These are phyloP conservation scores for Dicerorhinus sumatrensis DNA, from an alignment of 2,113 vertebrate genomes.

Conservation along the genomic window DNA sequence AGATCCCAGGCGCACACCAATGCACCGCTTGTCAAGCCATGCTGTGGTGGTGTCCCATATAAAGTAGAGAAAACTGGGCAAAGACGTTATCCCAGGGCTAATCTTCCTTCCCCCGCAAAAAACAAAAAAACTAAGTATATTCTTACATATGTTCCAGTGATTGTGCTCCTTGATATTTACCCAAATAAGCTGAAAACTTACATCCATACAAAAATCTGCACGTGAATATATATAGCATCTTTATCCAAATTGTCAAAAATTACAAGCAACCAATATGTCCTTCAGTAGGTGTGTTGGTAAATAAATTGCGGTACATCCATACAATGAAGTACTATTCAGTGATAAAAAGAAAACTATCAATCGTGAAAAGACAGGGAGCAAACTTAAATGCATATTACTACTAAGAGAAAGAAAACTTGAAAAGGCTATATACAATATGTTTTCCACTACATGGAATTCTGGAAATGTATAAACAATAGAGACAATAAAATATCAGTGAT, in stretches of 20 bases:
- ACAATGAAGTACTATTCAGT: not conserved
- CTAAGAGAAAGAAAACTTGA: not conserved
- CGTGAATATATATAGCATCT: no score
- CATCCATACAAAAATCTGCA: not conserved
- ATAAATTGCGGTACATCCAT: not conserved
- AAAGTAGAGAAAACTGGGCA: no score
- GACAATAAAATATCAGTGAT: not conserved
- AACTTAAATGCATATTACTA: not conserved
- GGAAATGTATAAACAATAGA: not conserved
- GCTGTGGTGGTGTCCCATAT: no score
- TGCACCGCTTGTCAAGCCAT: no score
- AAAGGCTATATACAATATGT: not conserved
- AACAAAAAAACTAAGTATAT: no score
- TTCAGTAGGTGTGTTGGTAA: not conserved
- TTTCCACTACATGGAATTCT: not conserved
- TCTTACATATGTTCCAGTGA: not conserved
- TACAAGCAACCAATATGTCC: not conserved
- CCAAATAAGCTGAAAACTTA: not conserved
- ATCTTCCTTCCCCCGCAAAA: no score
- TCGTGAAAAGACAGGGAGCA: not conserved
- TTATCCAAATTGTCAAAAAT: not conserved
- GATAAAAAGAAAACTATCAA: not conserved
- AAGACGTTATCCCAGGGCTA: no score
- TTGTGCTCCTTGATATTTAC: not conserved
- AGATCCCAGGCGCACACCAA: no score